Conservation (phyloP, 2,797 vertebrate genomes). For the Spondyliosoma cantharus region DNA sequence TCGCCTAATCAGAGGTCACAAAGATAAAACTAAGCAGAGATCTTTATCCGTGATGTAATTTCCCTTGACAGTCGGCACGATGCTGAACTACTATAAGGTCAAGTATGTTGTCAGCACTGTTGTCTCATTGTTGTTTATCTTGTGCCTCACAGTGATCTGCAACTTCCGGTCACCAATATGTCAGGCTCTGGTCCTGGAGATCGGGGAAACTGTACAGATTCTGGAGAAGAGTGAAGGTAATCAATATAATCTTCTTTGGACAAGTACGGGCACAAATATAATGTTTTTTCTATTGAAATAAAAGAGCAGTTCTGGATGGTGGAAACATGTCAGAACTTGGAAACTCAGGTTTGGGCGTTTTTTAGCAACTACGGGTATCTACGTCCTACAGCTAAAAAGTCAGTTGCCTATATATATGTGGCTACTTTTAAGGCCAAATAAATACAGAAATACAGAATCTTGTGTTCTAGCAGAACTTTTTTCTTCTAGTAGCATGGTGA, state of each 20-base stretch:
- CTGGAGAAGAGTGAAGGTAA: constrained; percentile 98
- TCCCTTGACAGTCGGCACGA: constrained; percentile 1
- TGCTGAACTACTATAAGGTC: neutral
- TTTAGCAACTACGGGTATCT: too few relatives aligned
- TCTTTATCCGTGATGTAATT: constrained; percentile 3
- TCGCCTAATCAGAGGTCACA: constrained; percentile 44
- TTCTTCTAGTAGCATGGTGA: neutral
- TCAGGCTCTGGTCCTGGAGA: constrained; percentile 95
- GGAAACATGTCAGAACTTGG: neutral
- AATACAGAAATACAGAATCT: neutral
- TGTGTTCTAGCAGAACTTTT: neutral
- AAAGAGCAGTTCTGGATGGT: neutral
- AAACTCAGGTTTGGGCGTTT: too few relatives aligned
- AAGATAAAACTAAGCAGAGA: constrained; percentile 19
- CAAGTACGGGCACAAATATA: neutral
- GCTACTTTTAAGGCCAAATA: neutral
- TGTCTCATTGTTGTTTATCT: constrained; percentile 31
- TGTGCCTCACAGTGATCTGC: constrained; percentile 89
- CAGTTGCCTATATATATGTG: too few relatives aligned
- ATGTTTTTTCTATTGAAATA: neutral
- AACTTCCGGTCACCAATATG: constrained; percentile 94
- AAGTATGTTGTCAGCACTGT: constrained; percentile 14
- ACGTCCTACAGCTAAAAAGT: too few relatives aligned
- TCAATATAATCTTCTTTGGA: neutral
- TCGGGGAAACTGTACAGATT: constrained; percentile 98